Conservation (phyloP, 2,888 invertebrate genomes). For the Escarpia spicata region DNA sequence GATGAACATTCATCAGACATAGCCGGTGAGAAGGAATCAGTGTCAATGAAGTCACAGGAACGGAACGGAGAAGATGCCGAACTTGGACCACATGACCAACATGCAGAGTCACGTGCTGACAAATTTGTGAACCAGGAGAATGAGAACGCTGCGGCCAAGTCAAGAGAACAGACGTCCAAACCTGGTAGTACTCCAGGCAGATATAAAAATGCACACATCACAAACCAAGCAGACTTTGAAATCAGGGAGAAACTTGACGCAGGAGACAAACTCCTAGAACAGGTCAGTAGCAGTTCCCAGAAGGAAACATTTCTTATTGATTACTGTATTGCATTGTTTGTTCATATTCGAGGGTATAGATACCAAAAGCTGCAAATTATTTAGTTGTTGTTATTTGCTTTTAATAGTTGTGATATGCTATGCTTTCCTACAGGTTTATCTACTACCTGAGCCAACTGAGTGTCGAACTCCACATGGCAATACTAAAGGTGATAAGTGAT, state of each 20-base stretch:
- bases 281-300: background rate
- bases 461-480: too few species aligned
- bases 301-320: background rate
- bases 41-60: background rate
- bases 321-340: background rate
- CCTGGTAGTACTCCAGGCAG: background rate
- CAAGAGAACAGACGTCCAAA: background rate
- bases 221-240: background rate
- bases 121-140: background rate
- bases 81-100: too few species aligned
- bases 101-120: too few species aligned
- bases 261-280: background rate
- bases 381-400: too few species aligned
- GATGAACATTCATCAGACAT: background rate
- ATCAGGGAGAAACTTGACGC: background rate
- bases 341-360: background rate
- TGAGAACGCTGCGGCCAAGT: background rate
- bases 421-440: too few species aligned
- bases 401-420: too few species aligned
- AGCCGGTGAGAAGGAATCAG: background rate
- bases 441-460: too few species aligned
- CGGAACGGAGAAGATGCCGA: too few species aligned
- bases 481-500: too few species aligned
- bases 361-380: background rate
- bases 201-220: background rate